Base-by-base conservation (phyloP, 1,140 invertebrate genomes). In the Drosophila sp. region DNA sequence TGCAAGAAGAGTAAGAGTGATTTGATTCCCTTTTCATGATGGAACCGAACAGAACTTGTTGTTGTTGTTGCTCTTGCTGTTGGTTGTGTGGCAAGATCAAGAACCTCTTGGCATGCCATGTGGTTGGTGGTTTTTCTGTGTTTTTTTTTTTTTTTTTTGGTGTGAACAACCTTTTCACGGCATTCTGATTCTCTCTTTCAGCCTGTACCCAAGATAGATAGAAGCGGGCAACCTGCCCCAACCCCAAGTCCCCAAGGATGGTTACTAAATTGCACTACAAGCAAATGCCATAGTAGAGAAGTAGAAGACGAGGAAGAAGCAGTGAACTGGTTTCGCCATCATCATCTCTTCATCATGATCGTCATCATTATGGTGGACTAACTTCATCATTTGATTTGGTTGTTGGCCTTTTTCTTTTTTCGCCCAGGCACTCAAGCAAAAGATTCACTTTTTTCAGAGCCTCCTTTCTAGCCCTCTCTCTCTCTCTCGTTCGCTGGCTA, bases 81-180 rank as follows among this genome's bases (percentile, higher is more conserved):
- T 40, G 63, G 63, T 79, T 40, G 75, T 66, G 72, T 67, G 62
- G 35, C 70, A 76, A 84, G 84, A 79, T 76, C 83, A 87, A 87
- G 83, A 89, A 87, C 84, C 84, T 89, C 86, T 65, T 68, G 72
- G 70, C 83, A 89, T 77, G 84, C 80, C 76, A 87, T 87, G 83
- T 89, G 84, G 76, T 77, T 79, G 82, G 87, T 80, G 79, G 83
- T 76, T 79, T 85, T 86, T 86, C 90, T 50, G 44, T 27, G 23
- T 41, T 41, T 41, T 47, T 23, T 4, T 23, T 27, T 47, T 50
- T 50, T 50, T 50, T 50, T 50, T 50, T 50, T 27, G 44, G 44
- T 50, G 44, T 91, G 83, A 92, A 91, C 83, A 86, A 85, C 91
- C 91, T 92, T 92, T 92, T 92, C 90, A 92, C 91, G 91, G 91